Base-by-base conservation (phyloP, 2,797 vertebrate genomes). In the Lepilemur septentrionalis region DNA sequence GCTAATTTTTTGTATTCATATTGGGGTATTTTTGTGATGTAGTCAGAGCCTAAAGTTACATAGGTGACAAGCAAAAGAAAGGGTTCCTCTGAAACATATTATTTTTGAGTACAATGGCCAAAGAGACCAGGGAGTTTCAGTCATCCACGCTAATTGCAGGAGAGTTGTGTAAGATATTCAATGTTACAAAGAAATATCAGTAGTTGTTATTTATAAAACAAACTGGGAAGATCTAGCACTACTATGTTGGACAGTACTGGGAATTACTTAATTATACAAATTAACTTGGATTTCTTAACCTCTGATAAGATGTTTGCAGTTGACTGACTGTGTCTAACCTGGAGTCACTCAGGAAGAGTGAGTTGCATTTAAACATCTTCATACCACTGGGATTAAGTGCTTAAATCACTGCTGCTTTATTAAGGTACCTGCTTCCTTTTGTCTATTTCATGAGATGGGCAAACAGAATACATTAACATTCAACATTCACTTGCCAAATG, bases 381-480 rank as follows among this genome's bases (percentile, higher is more conserved):
- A 28, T 32, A 57, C 41, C 25, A 73, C 30, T 32, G 72, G 84
- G 59, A 70, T 87, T 41, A 93, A 83, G 35, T n/a, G 43, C 28
- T 67, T 76, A 61, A 78, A 30, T 87, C 57, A 63, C 61, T 81
- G 41, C n/a, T 91, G 57, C 52, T 57, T 80, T 78, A 57, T 70
- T 48, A 63, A 97, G 70, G 41, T 52, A 70, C 10, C 30, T 86
- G 83, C 41, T 30, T 79, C 20, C 55, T 73, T 96, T 67, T 72
- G 35, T 57, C 69, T 91, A 2, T 48, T 91, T 96, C 70, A 57
- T 55, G 65, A 97, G 96, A 38, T 38, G 22, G 59, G 52, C 61
- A 95, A 93, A 92, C 41, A 93, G 91, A 95, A 96, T 38, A n/a
- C 38, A 83, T 93, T 91, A 92, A 65, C 61, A 69, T 89, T 91